These are phyloP conservation scores for Brachypalpus laphriformis DNA, from an alignment of 2,888 invertebrate species.

Conservation along the genomic window DNA sequence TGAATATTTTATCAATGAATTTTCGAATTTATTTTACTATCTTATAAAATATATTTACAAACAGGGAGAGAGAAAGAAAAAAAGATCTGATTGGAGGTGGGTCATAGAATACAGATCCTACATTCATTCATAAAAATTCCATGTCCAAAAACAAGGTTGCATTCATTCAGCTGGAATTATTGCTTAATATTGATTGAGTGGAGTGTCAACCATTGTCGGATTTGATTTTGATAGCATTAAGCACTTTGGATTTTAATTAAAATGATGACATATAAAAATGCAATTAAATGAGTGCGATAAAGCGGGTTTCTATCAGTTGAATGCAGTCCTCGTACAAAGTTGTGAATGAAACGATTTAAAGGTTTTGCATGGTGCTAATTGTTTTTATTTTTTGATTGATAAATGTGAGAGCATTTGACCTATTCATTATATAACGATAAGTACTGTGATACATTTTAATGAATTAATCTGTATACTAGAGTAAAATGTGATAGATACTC, in stretches of 20 bases:
- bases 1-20: conserved; percentile 45
- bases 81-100: conserved; percentile 19
- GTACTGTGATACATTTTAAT: not conserved
- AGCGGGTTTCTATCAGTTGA: not conserved
- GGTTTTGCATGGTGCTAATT: not conserved
- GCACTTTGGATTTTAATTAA: not conserved
- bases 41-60: conserved; percentile 1
- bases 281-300: conserved; percentile 5
- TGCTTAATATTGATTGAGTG: conserved; percentile 39
- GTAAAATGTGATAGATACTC: too few species aligned
- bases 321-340: not conserved
- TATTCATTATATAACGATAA: not conserved
- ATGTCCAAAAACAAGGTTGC: conserved; percentile 14
- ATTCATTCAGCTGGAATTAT: conserved; percentile 24
- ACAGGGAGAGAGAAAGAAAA: not conserved
- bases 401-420: not conserved
- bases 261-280: not conserved
- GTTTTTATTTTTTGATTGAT: not conserved
- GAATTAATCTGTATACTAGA: not conserved
- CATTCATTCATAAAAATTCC: conserved; percentile 48
- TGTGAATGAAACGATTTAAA: conserved; percentile 11
- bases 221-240: not conserved
- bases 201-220: conserved; percentile 4
- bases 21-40: conserved; percentile 33
- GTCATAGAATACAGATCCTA: conserved; percentile 16